A percentile compares a stretch with the other conserved stretches of the same genome.
phyloP scores from a whole-genome alignment of 2,797 vertebrate species.

The Pangasius krempfi region DNA sequence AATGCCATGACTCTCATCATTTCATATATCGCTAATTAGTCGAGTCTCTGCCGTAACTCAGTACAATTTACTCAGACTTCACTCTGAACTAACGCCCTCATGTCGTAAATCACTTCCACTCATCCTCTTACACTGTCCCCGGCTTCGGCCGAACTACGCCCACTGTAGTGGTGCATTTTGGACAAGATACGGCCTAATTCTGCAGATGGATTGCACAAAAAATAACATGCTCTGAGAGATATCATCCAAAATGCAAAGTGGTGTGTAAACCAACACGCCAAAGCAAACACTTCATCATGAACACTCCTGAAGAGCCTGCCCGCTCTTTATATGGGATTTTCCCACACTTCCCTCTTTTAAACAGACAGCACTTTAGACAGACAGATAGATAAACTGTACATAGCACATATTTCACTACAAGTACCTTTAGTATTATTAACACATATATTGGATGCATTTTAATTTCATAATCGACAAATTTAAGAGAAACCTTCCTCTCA shows the following conservation, averaged over 20 bases:
- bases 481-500: too few species aligned
- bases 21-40: not conserved
- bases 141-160: not conserved
- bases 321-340: not conserved
- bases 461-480: too few species aligned
- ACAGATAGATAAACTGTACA: not conserved
- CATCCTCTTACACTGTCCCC: not conserved
- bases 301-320: not conserved
- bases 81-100: not conserved
- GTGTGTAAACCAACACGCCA: constrained; percentile 41
- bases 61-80: not conserved
- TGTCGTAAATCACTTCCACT: constrained; percentile 10
- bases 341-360: not conserved
- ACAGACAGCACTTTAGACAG: not conserved
- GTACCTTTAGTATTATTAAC: too few species aligned
- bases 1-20: not conserved
- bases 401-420: too few species aligned
- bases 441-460: too few species aligned
- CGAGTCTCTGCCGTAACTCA: not conserved
- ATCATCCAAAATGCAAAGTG: constrained; percentile 13
- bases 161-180: not conserved
- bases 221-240: not conserved
- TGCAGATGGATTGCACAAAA: not conserved
- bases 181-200: not conserved
- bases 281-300: constrained; percentile 34